Evolutionary conservation across 2,113 vertebrate species (phyloP).

Genomic region (Ciconia maguari): DNA sequence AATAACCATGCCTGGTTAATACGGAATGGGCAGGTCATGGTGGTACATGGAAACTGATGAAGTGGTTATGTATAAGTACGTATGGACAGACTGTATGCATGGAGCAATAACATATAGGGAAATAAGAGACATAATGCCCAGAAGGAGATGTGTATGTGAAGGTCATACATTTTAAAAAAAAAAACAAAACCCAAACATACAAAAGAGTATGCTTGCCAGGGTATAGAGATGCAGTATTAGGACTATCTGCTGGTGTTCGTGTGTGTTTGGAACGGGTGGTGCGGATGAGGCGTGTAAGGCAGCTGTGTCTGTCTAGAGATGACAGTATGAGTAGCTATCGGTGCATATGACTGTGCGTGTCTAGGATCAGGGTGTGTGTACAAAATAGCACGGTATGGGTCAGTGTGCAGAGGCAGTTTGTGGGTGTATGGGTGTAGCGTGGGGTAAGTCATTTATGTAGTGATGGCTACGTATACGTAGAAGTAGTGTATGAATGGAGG

Average conservation of each 20-base stretch:
- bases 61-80: not conserved
- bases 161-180: not conserved
- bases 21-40: not conserved
- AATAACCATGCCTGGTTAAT: not conserved
- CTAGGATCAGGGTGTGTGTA: no score
- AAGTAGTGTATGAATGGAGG: not conserved
- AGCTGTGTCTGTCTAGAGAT: not conserved
- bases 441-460: not conserved
- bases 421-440: rapidly evolving
- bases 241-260: not conserved
- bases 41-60: not conserved
- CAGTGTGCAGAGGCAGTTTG: not conserved
- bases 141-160: not conserved
- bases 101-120: not conserved
- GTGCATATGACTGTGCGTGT: not conserved
- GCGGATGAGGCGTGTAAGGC: not conserved
- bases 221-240: not conserved
- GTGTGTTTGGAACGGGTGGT: not conserved
- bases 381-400: not conserved
- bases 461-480: not conserved
- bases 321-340: not conserved
- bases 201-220: not conserved
- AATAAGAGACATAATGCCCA: not conserved
- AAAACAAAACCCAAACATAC: not conserved
- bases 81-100: not conserved